Base-by-base conservation (phyloP, 1,140 invertebrate genomes). In the Helicoverpa zea region DNA sequence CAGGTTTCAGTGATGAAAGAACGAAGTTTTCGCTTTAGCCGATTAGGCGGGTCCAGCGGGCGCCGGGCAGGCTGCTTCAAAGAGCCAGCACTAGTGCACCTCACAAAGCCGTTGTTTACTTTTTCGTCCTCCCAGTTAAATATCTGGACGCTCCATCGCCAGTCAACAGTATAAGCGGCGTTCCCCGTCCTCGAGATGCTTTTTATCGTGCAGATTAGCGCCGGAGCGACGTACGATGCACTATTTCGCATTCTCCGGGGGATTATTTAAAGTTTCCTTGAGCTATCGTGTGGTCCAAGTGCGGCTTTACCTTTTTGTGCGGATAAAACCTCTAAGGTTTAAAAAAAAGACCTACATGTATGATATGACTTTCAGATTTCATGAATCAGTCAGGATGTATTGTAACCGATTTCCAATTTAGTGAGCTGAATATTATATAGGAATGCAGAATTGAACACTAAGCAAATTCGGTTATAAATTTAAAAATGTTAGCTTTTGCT, bases 101-200 rank as follows among this genome's bases (percentile, higher is more conserved):
- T 77, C 74, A 81, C 78, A 84, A 88, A 83, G 82, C 77, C 79
- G 79, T 84, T 87, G 84, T 87, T 87, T 89, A 85, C 85, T 86
- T 86, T 86, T 81, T 84, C 70, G 70, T 85, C 64, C 80, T 72
- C 49, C 72, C 81, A 75, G 85, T 83, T 84, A 86, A 86, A 87
- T 88, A 88, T 87, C 87, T 86, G 86, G 84, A 85, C 83, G 83
- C 78, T 84, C 82, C 82, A 86, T 89, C 85, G 81, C 78, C 81
- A 80, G 83, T 83, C 84, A 86, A 85, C 85, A 84, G 84, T 81
- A 87, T 87, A 84, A 86, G 80, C 80, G 73, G 58, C 79, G 72
- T 78, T 74, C 80, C 70, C 13, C 49, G 70, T 54, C 79, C 49
- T 66, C 58, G 74, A 59, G 72, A 80, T 81, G 84, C 81, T 87